These are phyloP conservation scores for Syngnathus acus DNA, from an alignment of 2,797 vertebrate genomes.

Conservation along the genomic window DNA sequence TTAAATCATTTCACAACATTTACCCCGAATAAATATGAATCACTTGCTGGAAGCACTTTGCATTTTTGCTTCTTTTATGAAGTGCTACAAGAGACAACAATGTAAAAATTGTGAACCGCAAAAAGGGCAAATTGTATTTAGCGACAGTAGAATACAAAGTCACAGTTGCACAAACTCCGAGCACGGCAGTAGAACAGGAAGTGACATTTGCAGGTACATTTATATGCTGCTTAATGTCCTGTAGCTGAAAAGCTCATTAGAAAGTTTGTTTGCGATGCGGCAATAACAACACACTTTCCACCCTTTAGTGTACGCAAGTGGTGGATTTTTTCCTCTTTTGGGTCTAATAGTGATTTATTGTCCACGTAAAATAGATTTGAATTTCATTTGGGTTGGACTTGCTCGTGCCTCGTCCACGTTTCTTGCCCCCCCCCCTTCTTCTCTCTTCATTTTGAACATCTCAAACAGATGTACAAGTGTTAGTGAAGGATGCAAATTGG, in stretches of 20 bases:
- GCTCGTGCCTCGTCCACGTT: background rate
- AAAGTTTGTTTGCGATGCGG: background rate
- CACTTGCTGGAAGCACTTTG: too few species aligned
- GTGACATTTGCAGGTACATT: slow-evolving; percentile 6
- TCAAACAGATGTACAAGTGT: slow-evolving; percentile 43
- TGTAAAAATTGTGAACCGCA: too few species aligned
- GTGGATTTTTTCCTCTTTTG: background rate
- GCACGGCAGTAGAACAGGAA: background rate
- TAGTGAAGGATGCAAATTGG: slow-evolving; percentile 56
- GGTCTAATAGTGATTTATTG: background rate
- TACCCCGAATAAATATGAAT: too few species aligned
- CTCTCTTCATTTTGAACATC: slow-evolving; percentile 22
- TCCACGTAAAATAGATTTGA: background rate
- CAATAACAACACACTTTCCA: background rate
- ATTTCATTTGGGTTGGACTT: background rate
- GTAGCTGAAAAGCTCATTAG: background rate
- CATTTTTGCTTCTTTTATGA: too few species aligned
- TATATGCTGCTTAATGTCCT: slow-evolving; percentile 5
- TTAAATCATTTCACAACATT: too few species aligned
- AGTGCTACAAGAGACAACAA: too few species aligned
- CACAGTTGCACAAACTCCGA: background rate
- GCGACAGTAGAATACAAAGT: too few species aligned
- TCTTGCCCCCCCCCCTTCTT: background rate
- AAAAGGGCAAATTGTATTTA: too few species aligned
- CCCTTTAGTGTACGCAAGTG: background rate